A percentile compares a stretch with the other conserved stretches of the same genome.
Conservation (phyloP, 64 coral and sea anemone species). For the Trachythela sp. region DNA sequence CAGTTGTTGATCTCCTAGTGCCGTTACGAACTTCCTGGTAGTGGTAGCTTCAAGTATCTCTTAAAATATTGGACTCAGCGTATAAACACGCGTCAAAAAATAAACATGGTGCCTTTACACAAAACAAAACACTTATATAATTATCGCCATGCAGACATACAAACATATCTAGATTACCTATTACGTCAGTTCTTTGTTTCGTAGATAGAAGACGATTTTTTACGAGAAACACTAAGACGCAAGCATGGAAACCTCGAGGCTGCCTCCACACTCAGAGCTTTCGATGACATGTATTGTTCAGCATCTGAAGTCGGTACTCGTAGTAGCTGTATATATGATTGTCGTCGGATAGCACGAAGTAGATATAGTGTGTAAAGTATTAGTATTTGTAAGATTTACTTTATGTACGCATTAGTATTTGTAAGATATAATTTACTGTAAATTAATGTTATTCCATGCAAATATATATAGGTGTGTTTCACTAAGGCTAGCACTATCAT, state of each 20-base stretch:
- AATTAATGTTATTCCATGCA: background rate
- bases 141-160: background rate
- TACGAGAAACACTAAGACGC: background rate
- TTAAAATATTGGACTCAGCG: too few relatives aligned
- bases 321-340: background rate
- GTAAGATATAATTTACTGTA: too few relatives aligned
- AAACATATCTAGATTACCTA: background rate
- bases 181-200: background rate
- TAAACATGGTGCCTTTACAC: too few relatives aligned
- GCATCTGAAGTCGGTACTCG: background rate
- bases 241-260: background rate
- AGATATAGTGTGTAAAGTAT: background rate
- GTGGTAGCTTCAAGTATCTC: too few relatives aligned
- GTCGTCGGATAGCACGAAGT: background rate
- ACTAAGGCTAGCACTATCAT: too few relatives aligned
- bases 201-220: background rate
- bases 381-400: background rate
- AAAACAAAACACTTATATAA: too few relatives aligned
- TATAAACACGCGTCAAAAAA: too few relatives aligned
- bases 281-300: background rate
- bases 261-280: background rate
- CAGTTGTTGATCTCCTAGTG: too few relatives aligned
- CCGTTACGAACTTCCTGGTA: too few relatives aligned
- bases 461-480: too few relatives aligned
- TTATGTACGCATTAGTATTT: background rate